phyloP scores from a whole-genome alignment of 2,113 vertebrate genomes.

The Rhipidura dahli region DNA sequence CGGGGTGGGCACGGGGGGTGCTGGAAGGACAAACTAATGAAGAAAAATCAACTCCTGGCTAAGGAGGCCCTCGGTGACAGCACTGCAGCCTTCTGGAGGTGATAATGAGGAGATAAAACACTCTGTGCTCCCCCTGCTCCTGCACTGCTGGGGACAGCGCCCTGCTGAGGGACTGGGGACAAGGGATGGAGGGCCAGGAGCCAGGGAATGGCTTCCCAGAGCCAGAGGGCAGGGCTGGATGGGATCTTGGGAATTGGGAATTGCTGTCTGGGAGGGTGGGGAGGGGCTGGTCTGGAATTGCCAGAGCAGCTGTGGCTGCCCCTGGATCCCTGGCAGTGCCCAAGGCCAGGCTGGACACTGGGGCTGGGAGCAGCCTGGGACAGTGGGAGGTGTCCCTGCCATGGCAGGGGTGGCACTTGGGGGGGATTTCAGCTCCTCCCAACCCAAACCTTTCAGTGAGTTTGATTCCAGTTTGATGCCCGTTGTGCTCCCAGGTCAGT shows the following conservation, averaged over 20 bases:
- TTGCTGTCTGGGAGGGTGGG: background rate
- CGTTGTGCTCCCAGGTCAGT: too few species aligned
- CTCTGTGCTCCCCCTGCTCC: accelerated
- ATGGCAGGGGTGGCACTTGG: background rate
- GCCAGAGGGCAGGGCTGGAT: background rate
- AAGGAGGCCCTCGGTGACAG: accelerated
- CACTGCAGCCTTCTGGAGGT: accelerated
- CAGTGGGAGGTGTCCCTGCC: background rate
- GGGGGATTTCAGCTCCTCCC: accelerated
- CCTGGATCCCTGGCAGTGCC: background rate
- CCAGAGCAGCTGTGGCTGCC: background rate
- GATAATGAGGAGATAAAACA: accelerated
- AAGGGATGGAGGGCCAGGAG: background rate
- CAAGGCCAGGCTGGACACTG: background rate
- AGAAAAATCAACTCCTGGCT: background rate
- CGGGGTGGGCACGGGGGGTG: accelerated
- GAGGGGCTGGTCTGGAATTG: background rate
- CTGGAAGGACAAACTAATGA: accelerated
- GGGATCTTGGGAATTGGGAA: background rate
- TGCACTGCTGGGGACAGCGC: accelerated
- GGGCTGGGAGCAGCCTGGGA: too few species aligned
- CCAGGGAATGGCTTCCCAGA: background rate
- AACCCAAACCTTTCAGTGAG: background rate
- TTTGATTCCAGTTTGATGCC: too few species aligned
- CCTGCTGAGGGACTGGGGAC: background rate